phyloP scores from a whole-genome alignment of 2,888 invertebrate genomes.

The Cataglyphis livida region DNA sequence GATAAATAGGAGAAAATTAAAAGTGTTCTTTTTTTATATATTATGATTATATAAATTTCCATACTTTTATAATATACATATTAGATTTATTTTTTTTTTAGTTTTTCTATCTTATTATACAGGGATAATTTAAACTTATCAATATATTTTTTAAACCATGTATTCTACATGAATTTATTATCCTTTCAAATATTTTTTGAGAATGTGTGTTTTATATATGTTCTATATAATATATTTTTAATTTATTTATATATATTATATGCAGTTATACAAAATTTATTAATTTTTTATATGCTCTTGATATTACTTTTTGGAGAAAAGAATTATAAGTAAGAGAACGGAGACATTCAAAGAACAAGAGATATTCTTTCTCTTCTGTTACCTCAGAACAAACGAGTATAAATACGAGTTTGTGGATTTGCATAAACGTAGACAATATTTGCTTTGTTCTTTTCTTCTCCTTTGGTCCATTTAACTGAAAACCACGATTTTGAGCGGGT shows the following conservation, averaged over 20 bases:
- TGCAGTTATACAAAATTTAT: background rate
- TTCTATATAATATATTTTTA: slow-evolving; percentile 3
- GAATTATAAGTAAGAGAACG: background rate
- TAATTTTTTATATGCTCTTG: background rate
- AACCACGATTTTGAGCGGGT: slow-evolving; percentile 68
- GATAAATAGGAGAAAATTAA: slow-evolving; percentile 43
- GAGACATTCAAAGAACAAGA: no score
- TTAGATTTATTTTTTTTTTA: background rate
- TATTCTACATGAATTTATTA: background rate
- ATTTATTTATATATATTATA: background rate
- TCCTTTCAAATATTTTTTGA: background rate
- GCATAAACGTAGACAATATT: slow-evolving; percentile 53
- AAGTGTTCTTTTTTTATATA: slow-evolving; percentile 6
- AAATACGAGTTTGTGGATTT: slow-evolving; percentile 48
- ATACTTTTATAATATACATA: background rate
- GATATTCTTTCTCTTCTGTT: background rate
- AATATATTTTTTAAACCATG: background rate
- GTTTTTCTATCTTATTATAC: background rate
- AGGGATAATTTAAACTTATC: slow-evolving; percentile 8
- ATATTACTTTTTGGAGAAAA: background rate
- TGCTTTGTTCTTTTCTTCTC: slow-evolving; percentile 65
- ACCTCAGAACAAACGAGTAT: slow-evolving; percentile 43
- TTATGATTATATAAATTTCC: slow-evolving; percentile 3
- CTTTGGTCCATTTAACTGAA: slow-evolving; percentile 80
- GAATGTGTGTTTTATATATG: background rate